Evolutionary conservation across 2,888 invertebrate genomes (phyloP), one percentile per base, ranked within the genome.

Genomic region (Drosophila maculinotata): DNA sequence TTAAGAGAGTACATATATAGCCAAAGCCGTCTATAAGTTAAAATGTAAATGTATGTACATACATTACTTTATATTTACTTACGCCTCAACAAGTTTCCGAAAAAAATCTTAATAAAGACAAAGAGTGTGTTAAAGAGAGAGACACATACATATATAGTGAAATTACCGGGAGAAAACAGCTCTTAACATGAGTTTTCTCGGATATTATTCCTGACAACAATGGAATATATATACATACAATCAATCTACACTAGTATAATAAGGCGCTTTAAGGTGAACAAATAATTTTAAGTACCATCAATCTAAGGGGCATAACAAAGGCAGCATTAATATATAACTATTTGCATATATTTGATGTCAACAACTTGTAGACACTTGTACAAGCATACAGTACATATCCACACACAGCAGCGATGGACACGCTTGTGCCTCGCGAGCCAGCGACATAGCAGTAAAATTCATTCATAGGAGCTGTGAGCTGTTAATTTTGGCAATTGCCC

Each of bases 321-420:
- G 20, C 38, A 54, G 30, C 8, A 48, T 47, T 0, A 68, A 57
- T 69, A 33, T 51, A 59, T 54, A 35, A n/a, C 48, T 57, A 59
- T 71, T 54, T 66, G 69, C 56, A 39, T 7, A 48, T 25, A 62
- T 48, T 52, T 35, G 17, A 39, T 15, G 39, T 62, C 31, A 77
- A 76, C 59, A 68, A 73, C 36, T 36, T 30, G 47, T 62, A 74
- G 58, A 30, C 30, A 35, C 15, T n/a, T n/a, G n/a, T n/a, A n/a
- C n/a, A n/a, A n/a, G n/a, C n/a, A n/a, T n/a, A n/a, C n/a, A n/a
- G n/a, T n/a, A n/a, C n/a, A n/a, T n/a, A n/a, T n/a, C n/a, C n/a
- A n/a, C n/a, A n/a, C n/a, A n/a, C n/a, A n/a, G n/a, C n/a, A n/a
- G n/a, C n/a, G n/a, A n/a, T n/a, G n/a, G n/a, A n/a, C n/a, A n/a